phyloP scores from a whole-genome alignment of 2,113 vertebrate genomes.

The Apteryx mantelli region DNA sequence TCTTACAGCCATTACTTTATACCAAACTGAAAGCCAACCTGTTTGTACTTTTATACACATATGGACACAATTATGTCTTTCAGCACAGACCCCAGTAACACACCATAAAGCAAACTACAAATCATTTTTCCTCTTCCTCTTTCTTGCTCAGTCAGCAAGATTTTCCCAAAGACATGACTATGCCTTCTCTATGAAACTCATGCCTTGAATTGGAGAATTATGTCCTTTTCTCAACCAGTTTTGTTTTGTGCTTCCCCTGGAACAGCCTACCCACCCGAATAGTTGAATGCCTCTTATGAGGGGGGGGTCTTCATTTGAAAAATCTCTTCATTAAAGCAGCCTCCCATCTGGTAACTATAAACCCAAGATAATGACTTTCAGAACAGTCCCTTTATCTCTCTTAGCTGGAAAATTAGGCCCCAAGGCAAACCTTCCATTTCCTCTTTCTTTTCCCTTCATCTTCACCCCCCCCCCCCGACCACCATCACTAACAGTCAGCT shows the following conservation, averaged over 20 bases:
- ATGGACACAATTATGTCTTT: not conserved
- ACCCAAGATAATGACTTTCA: slow-evolving; percentile 43
- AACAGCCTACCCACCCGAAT: not conserved
- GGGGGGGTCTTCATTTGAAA: not conserved
- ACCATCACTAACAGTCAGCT: slow-evolving; percentile 12
- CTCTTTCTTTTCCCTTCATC: slow-evolving; percentile 14
- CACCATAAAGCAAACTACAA: not conserved
- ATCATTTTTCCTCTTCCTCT: not conserved
- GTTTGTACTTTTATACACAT: not conserved
- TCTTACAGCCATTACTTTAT: not conserved
- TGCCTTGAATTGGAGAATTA: not conserved
- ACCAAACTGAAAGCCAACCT: not conserved
- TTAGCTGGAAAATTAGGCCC: not conserved
- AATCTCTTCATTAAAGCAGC: slow-evolving; percentile 9
- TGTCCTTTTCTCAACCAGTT: not conserved
- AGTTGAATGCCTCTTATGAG: not conserved
- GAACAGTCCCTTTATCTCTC: slow-evolving; percentile 9
- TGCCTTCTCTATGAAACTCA: not conserved
- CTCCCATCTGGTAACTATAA: slow-evolving; percentile 47
- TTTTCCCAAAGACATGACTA: not conserved
- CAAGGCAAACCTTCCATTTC: slow-evolving; percentile 54
- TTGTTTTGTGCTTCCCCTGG: not conserved
- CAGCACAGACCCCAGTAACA: not conserved
- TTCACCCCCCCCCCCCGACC: rapidly evolving
- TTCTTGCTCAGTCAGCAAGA: not conserved